Base-by-base conservation (phyloP, 2,888 invertebrate genomes). In the Platerodrilus igneus region DNA sequence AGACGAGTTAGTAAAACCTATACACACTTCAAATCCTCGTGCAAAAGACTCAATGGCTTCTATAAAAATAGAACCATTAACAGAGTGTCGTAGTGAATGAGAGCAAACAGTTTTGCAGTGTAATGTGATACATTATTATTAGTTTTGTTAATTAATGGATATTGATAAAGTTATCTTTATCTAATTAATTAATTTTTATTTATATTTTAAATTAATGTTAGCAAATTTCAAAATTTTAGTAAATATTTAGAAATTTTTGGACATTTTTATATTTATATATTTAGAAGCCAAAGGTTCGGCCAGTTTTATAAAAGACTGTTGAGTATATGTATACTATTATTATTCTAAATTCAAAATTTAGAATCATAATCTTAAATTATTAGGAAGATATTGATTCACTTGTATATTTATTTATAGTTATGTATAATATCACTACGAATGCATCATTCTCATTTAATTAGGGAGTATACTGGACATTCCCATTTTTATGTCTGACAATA, bases 11-110 rank as follows among this genome's bases (percentile, higher is more conserved):
- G 78, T 78, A 5, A 86, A 72, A 76, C 81, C 63, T 62, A 77
- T 61, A 66, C 74, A 57, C 67, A 66, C 47, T 56, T 71, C 54
- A 61, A 69, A 49, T 65, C 58, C 55, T 41, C 71, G 71, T 56
- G 59, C 68, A 48, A 69, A 76, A 59, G 71, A 71, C 54, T 67
- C 76, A 45, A 70, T 75, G 54, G 72, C 79, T 56, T 77, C 77
- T 52, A 83, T 84, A 49, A 84, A 84, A 70, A 74, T 86, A 67
- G 86, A 86, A 66, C 80, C 81, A 44, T 67, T 81, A 41, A 71
- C 78, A 42, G 78, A 78, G 60, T 77, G 77, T 57, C 76, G 77
- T 42, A 80, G 81, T 65, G 78, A 79, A 64, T 81, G 77, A 56
- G 70, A 69, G 56, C 71, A 69, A 60, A 64, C 72, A 64, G 73